These are phyloP conservation scores for Pipistrellus kuhlii DNA, from an alignment of 2,797 vertebrate species.

Conservation along the genomic window DNA sequence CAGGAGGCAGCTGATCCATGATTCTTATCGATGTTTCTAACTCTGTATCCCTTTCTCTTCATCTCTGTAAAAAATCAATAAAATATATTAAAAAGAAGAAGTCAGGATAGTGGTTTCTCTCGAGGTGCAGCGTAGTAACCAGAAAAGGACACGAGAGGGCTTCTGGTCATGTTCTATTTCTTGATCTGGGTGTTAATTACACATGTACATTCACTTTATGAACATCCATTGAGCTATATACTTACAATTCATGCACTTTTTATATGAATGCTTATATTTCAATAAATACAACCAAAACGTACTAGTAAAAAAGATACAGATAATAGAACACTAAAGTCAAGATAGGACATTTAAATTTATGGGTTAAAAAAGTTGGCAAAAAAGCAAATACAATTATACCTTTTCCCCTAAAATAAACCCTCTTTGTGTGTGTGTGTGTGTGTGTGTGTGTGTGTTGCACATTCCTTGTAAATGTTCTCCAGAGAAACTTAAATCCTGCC, in stretches of 20 bases:
- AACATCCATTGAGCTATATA: background rate
- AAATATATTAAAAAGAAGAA: background rate
- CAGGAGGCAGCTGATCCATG: no score
- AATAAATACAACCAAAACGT: background rate
- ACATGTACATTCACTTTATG: background rate
- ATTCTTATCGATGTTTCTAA: no score
- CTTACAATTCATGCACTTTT: background rate
- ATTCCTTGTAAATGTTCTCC: slow-evolving; percentile 35
- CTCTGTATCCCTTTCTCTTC: no score
- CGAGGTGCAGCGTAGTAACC: background rate
- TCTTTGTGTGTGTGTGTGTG: slow-evolving; percentile 21
- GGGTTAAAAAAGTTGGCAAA: slow-evolving; percentile 20
- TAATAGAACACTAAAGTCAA: slow-evolving; percentile 40
- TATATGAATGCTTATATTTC: slow-evolving; percentile 2
- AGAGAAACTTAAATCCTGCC: slow-evolving; percentile 36
- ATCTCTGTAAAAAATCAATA: no score
- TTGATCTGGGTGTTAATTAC: background rate
- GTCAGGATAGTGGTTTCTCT: slow-evolving; percentile 33
- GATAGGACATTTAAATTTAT: background rate
- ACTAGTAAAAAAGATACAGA: slow-evolving; percentile 4
- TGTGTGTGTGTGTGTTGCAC: background rate
- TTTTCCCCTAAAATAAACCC: slow-evolving; percentile 8
- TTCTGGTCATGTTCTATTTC: slow-evolving; percentile 6
- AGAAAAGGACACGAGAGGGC: background rate
- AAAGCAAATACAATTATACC: slow-evolving; percentile 48